Evolutionary conservation across 30 jellyfish, hydroid and myxozoan genomes (phyloP).

Genomic region (Pseudorhiza aurosa): DNA sequence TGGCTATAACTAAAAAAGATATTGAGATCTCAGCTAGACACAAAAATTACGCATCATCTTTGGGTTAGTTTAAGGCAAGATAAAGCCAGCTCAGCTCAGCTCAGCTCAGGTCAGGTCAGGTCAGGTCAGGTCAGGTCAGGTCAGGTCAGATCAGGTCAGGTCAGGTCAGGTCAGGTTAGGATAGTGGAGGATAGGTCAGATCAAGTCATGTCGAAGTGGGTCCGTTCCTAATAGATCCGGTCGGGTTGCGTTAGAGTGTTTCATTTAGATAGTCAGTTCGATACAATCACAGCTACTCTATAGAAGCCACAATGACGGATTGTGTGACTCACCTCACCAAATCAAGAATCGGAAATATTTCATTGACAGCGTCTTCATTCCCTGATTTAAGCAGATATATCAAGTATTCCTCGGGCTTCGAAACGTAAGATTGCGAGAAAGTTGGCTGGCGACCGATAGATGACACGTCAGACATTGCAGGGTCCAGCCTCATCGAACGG

Average conservation of each 20-base stretch:
- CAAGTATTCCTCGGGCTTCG: conserved; percentile 91
- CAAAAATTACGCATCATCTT: neutral
- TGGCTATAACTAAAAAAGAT: conserved; percentile 81
- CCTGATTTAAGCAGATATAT: conserved; percentile 66
- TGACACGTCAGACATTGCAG: conserved; percentile 52
- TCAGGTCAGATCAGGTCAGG: too few relatives aligned
- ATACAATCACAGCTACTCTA: neutral
- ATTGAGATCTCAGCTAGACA: too few relatives aligned
- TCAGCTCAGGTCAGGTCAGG: too few relatives aligned
- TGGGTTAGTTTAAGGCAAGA: too few relatives aligned
- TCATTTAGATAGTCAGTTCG: too few relatives aligned
- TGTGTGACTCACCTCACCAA: conserved; percentile 79
- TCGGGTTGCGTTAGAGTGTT: too few relatives aligned
- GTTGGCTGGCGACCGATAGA: conserved; percentile 83
- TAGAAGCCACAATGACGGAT: neutral
- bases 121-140: too few relatives aligned
- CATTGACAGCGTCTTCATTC: conserved; percentile 63
- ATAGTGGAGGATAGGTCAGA: too few relatives aligned
- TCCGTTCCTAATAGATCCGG: too few relatives aligned
- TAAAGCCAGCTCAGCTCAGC: too few relatives aligned
- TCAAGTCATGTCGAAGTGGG: too few relatives aligned
- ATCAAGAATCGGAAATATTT: conserved; percentile 82
- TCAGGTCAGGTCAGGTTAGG: too few relatives aligned
- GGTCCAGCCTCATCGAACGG: conserved; percentile 62
- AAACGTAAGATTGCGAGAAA: conserved; percentile 73